Evolutionary conservation across 2,113 vertebrate species (phyloP), one percentile per base, ranked within the genome.

Genomic region (Paradisaea rubra): DNA sequence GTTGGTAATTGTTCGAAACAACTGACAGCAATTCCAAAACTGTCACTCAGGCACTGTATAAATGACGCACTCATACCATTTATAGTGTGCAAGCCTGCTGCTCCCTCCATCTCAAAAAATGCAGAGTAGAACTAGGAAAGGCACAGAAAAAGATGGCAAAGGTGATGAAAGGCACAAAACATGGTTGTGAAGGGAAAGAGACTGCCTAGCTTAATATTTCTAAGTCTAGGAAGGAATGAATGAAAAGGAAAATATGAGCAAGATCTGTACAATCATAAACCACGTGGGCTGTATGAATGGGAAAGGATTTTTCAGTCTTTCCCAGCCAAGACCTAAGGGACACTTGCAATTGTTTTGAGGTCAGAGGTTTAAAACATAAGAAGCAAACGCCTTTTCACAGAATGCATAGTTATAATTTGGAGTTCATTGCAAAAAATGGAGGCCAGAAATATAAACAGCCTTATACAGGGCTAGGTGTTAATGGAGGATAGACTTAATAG

Each of bases 251-350:
- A 81, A 74, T 8, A 30, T 28, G 47, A 79, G 21, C 2, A 35
- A 73, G 56, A 66, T 57, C 52, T 83, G 50, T 63, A 47, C 52
- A 73, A 14, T 90, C 94, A 86, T 71, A 88, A 83, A 68, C 21
- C 64, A 13, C 35, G 30, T 50, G 82, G 81, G 59, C 44, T 81
- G 56, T 23, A 25, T 63, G 68, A 88, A 72, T 11, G 33, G 39
- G 35, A 88, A 93, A 86, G 68, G 44, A 54, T 86, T 93, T 91
- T 73, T 93, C 63, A 50, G 69, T 77, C 42, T 90, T 94, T 95
- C 69, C 60, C 42, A 77, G 63, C 21, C 44, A 70, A 65, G 74
- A 90, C 33, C 17, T 70, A 56, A 66, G 30, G 45, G 45, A 35
- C 27, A 59, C 15, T 54, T 42, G 69, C 33, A 83, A 47, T 82